Conservation (phyloP, 2,113 vertebrate genomes). For the Callithrix jacchus region DNA sequence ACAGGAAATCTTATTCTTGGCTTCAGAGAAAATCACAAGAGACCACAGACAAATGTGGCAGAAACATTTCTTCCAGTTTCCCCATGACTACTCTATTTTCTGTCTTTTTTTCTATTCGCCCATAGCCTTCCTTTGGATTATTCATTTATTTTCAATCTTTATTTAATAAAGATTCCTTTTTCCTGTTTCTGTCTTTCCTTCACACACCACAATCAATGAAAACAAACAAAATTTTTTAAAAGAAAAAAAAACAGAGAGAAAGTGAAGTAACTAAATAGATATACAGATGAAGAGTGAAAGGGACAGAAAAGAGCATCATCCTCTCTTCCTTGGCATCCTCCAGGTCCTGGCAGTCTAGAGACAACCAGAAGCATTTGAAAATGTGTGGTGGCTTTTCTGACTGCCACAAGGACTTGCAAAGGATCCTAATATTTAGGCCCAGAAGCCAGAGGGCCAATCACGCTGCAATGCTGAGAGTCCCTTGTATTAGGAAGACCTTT, state of each 20-base stretch:
- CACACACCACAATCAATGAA: background rate
- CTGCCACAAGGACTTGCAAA: background rate
- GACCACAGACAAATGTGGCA: background rate
- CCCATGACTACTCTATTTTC: background rate
- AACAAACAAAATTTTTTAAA: background rate
- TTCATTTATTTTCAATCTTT: background rate
- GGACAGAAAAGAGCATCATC: background rate
- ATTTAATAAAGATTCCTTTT: background rate
- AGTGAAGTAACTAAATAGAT: background rate
- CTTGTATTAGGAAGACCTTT: background rate
- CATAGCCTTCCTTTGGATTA: background rate
- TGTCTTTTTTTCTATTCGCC: background rate
- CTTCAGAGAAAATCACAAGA: constrained; percentile 18
- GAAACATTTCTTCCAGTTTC: background rate
- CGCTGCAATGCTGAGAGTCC: background rate
- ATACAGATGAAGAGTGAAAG: background rate
- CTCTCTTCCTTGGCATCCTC: background rate
- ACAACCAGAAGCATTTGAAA: constrained; percentile 20
- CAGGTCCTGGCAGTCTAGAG: background rate
- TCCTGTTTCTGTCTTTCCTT: background rate
- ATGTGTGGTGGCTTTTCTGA: background rate
- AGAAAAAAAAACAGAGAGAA: background rate
- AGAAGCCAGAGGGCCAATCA: constrained; percentile 3
- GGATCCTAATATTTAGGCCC: constrained; percentile 40
- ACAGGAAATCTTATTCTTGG: constrained; percentile 12